A percentile compares a stretch with the other conserved stretches of the same genome.
Evolutionary conservation across 2,797 vertebrate genomes (phyloP).

Genomic region (Tenualosa thibaudeaui): DNA sequence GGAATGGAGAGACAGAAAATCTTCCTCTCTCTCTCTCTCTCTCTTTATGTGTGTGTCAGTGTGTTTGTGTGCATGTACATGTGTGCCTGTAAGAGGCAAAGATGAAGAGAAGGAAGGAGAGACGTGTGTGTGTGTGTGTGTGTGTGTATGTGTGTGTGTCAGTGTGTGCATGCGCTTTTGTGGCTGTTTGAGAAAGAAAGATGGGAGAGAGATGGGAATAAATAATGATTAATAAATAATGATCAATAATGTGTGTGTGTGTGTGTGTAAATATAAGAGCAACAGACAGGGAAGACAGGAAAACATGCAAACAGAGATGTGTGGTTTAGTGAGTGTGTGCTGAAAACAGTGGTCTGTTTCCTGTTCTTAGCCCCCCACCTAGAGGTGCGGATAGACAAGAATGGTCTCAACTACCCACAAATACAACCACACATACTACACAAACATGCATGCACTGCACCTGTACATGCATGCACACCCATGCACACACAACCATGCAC

Average conservation of each 20-base stretch:
- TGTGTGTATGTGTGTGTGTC: conserved; percentile 21
- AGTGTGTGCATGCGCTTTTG: conserved; percentile 8
- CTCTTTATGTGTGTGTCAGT: neutral
- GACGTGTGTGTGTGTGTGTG: neutral
- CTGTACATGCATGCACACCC: neutral
- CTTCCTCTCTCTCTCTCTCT: too few relatives aligned
- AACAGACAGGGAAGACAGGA: neutral
- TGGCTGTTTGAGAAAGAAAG: too few relatives aligned
- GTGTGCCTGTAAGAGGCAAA: neutral
- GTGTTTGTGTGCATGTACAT: neutral
- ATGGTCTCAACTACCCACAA: neutral
- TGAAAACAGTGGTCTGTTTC: conserved; percentile 53
- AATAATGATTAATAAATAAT: too few relatives aligned
- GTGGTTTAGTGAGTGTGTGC: conserved; percentile 19
- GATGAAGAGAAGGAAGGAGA: neutral
- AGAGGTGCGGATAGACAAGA: neutral
- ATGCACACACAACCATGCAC: neutral
- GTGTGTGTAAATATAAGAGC: neutral
- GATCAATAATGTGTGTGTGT: too few relatives aligned
- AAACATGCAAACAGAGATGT: neutral
- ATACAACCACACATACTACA: neutral
- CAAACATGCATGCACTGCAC: neutral
- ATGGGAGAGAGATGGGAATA: too few relatives aligned
- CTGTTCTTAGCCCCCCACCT: conserved; percentile 61
- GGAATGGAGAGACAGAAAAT: neutral